Evolutionary conservation across 2,888 invertebrate genomes (phyloP).

Genomic region (Tenthredo distinguenda): DNA sequence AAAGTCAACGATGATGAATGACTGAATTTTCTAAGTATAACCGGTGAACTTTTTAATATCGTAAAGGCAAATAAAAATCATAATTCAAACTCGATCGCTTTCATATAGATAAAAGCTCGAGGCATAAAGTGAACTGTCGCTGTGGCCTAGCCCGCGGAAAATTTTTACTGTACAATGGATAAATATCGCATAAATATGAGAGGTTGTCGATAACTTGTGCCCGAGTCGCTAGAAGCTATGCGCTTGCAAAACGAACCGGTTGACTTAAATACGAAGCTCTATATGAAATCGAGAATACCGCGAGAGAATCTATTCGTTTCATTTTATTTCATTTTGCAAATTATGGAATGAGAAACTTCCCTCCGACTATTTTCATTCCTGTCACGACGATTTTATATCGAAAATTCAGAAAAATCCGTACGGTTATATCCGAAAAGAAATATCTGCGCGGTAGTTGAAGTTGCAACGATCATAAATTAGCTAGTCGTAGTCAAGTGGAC

Average conservation of each 20-base stretch:
- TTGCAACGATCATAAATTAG: slow-evolving; percentile 10
- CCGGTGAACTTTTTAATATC: no score
- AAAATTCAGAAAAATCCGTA: not conserved
- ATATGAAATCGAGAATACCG: not conserved
- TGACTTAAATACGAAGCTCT: not conserved
- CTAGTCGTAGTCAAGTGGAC: slow-evolving; percentile 1
- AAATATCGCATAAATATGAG: slow-evolving; percentile 45
- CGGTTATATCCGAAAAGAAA: not conserved
- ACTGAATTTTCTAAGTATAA: no score
- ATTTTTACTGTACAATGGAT: slow-evolving; percentile 35
- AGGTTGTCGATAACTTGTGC: slow-evolving; percentile 41
- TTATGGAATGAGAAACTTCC: not conserved
- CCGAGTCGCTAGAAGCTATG: slow-evolving; percentile 25
- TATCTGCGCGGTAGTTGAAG: not conserved
- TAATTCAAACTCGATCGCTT: not conserved
- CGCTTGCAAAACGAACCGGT: not conserved
- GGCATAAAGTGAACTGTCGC: not conserved
- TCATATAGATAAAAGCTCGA: not conserved
- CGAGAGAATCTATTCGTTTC: not conserved
- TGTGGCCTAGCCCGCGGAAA: not conserved
- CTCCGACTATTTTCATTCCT: not conserved
- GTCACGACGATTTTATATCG: not conserved
- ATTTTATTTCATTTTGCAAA: not conserved
- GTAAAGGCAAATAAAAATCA: not conserved
- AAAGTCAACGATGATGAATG: no score